phyloP scores from a whole-genome alignment of 1,140 invertebrate genomes.

The Drosophila ananassae region DNA sequence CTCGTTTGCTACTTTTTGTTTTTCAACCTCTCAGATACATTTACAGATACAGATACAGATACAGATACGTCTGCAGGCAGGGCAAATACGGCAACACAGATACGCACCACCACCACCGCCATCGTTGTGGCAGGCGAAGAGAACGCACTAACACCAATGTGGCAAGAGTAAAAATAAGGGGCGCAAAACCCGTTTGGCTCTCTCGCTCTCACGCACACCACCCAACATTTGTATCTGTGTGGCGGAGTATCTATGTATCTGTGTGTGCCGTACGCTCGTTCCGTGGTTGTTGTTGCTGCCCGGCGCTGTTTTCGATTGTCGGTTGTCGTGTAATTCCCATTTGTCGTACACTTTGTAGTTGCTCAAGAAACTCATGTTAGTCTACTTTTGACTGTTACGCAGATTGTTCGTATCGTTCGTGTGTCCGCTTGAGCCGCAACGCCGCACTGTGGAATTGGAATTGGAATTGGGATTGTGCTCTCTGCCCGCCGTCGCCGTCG shows the following conservation, averaged over 20 bases:
- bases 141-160: conserved; percentile 4
- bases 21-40: conserved; percentile 41
- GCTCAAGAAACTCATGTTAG: conserved; percentile 84
- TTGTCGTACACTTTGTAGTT: conserved; percentile 84
- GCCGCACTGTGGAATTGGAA: conserved; percentile 36
- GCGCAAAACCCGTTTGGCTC: conserved; percentile 65
- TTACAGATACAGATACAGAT: conserved; percentile 9
- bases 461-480: conserved; percentile 24
- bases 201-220: conserved; percentile 37
- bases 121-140: neutral
- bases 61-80: conserved; percentile 18
- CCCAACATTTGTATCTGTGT: neutral
- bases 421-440: conserved; percentile 33
- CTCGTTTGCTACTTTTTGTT: conserved; percentile 67
- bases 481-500: conserved; percentile 40
- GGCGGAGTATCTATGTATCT: conserved; percentile 32
- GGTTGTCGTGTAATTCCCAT: conserved; percentile 84
- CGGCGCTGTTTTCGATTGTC: conserved; percentile 80
- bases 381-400: conserved; percentile 84
- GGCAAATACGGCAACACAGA: conserved; percentile 14
- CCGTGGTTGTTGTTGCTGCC: conserved; percentile 61
- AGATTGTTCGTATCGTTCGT: conserved; percentile 81
- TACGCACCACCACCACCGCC: conserved; percentile 18
- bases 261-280: conserved; percentile 30
- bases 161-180: conserved; percentile 36